Base-by-base conservation (phyloP, 2,888 invertebrate species). In the Pheosia gnoma region DNA sequence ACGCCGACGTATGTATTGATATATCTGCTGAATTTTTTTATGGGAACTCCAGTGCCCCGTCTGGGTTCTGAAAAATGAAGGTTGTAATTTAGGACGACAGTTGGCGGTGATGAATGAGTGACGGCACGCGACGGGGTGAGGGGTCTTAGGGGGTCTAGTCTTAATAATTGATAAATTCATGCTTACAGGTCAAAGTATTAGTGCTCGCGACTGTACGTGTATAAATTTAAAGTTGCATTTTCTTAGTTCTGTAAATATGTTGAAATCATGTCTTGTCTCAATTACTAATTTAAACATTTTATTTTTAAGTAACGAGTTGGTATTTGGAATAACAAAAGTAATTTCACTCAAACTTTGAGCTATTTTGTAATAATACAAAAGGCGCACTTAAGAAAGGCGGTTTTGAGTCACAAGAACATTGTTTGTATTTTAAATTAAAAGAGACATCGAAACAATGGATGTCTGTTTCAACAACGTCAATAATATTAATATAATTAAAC, bases 131-230 rank as follows among this genome's bases (percentile, higher is more conserved):
- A 72, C 39, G 49, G 63, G 60, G 58, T 61, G 45, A 64, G 61
- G 59, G 63, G 49, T 39, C 55, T 5, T 10, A 39, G 55, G 39
- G 11, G 53, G 53, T 37, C 25, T 53, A 25, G 37, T 36, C 59
- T 79, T 68, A 82, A 82, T 84, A 80, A 80, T 82, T 80, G 65
- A 82, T 78, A 78, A 76, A 71, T 73, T 62, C 59, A 66, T 37
- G 57, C 64, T 61, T 41, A 41, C 39, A 63, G 74, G 71, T 74
- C 74, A 70, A 71, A 66, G 74, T 67, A 74, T 75, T 75, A 70
- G 68, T 69, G 65, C 66, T 55, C 57, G 43, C 57, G 65, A 62
- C 60, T 69, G 61, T 67, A 68, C 62, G 9, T 5, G 37, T 25
- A 13, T 52, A 13, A 11, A 57, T 61, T 61, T 36, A 2, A 7